These are phyloP conservation scores for Gymnarchus niloticus DNA, from an alignment of 2,113 vertebrate species.

Conservation along the genomic window DNA sequence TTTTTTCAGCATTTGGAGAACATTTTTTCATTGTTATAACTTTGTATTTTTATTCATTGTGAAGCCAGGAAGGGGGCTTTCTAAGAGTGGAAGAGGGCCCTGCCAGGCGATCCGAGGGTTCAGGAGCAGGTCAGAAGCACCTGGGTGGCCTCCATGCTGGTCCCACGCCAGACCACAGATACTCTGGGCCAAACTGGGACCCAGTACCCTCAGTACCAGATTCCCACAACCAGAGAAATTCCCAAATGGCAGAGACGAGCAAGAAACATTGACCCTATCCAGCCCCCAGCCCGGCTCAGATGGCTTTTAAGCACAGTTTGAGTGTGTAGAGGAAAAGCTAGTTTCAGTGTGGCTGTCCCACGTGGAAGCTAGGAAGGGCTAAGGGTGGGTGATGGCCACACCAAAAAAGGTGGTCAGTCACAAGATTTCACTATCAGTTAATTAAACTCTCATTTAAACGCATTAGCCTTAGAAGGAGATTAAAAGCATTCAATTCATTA, in stretches of 20 bases:
- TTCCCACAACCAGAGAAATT: neutral
- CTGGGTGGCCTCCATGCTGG: neutral
- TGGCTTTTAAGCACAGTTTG: neutral
- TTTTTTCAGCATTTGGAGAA: neutral
- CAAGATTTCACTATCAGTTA: neutral
- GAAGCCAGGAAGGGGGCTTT: neutral
- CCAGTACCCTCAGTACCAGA: neutral
- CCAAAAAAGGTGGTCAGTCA: neutral
- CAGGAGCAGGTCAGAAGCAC: neutral
- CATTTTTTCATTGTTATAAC: constrained; percentile 10
- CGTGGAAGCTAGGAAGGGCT: neutral
- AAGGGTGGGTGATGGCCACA: neutral
- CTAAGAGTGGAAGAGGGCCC: constrained; percentile 5
- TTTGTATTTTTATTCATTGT: neutral
- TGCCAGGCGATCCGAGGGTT: neutral
- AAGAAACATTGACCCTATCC: neutral
- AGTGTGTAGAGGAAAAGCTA: neutral
- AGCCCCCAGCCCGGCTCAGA: neutral
- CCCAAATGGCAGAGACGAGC: neutral
- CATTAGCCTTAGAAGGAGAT: neutral
- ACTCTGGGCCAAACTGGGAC: neutral
- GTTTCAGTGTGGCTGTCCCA: neutral
- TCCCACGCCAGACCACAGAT: neutral
- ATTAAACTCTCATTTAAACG: neutral
- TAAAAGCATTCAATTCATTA: neutral